Base-by-base conservation (phyloP, 1,140 invertebrate species). In the Papilio polyxenes region DNA sequence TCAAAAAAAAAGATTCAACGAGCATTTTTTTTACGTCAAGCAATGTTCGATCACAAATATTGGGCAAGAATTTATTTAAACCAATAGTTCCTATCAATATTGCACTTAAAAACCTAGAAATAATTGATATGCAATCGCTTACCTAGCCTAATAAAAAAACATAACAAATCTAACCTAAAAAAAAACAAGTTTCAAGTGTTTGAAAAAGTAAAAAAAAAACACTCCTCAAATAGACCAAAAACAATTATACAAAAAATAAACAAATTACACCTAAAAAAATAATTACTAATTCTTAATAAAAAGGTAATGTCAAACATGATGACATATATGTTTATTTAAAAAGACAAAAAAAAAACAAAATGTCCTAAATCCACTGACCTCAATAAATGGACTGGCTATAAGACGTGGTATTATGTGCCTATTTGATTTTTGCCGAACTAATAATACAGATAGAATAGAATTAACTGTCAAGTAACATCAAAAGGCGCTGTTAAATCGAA, bases 41-140 rank as follows among this genome's bases (percentile, higher is more conserved):
- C 81, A 86, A 84, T 85, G 83, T 77, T 84, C 86, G 75, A 89
- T 91, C 89, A 90, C 87, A 90, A 83, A 75, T 82, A 53, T 76
- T 82, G 89, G 78, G 90, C 91, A 92, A 92, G 90, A 91, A 80
- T 77, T 83, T 83, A 49, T 56, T 77, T 56, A 77, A 72, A 83
- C 76, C 75, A 82, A 84, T 62, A 75, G 83, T 80, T 75, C 80
- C 75, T 83, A 85, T 84, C 80, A 81, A 88, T 91, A 92, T 92
- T 91, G 90, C 90, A 92, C 91, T 89, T 88, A 87, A 79, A 84
- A 75, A 59, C 81, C 83, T 88, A 87, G 83, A 86, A 83, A 85
- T 86, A 88, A 89, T 86, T 90, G 87, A 91, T 90, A 92, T 92
- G 90, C 89, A 83, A 86, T 84, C 59, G n/a, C 40, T 80, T 84